Conservation (phyloP, 2,113 vertebrate genomes). For the Misgurnus anguillicaudatus region DNA sequence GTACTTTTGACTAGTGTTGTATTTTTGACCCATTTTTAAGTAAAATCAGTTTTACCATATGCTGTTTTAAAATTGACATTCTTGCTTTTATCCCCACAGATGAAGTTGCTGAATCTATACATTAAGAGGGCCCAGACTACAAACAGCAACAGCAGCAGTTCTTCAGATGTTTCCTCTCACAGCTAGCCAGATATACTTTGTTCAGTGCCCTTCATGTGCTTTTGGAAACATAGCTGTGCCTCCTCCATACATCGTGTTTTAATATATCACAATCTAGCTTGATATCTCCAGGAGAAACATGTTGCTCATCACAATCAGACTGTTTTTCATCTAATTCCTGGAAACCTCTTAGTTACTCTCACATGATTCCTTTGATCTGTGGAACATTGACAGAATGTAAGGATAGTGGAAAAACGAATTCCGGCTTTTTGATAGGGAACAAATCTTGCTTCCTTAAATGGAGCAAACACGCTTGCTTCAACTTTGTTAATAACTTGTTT, state of each 20-base stretch:
- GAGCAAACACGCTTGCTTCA: constrained; percentile 27
- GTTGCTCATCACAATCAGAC: constrained; percentile 79
- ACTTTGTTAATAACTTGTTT: constrained; percentile 42
- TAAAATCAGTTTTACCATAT: not conserved
- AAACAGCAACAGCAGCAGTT: constrained; percentile 98
- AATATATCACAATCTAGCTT: constrained; percentile 54
- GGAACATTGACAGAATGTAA: constrained; percentile 58
- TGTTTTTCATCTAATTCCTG: constrained; percentile 50
- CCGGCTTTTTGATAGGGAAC: constrained; percentile 33
- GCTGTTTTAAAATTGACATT: not conserved
- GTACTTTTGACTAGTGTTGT: constrained; percentile 2
- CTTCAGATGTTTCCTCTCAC: constrained; percentile 94
- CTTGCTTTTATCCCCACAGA: constrained; percentile 62
- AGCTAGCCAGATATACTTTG: constrained; percentile 76
- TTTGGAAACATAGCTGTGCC: constrained; percentile 43
- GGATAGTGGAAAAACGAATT: constrained; percentile 16
- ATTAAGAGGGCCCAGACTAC: constrained; percentile 97
- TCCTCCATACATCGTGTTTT: constrained; percentile 63
- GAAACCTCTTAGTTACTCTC: constrained; percentile 12
- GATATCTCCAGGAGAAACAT: constrained; percentile 40
- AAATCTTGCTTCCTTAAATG: constrained; percentile 23
- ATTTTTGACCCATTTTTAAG: not conserved
- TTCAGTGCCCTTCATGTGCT: constrained; percentile 13
- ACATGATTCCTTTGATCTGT: constrained; percentile 13
- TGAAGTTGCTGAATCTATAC: constrained; percentile 88